These are phyloP conservation scores for Drosophila leonis DNA, from an alignment of 2,888 invertebrate species.

Conservation along the genomic window DNA sequence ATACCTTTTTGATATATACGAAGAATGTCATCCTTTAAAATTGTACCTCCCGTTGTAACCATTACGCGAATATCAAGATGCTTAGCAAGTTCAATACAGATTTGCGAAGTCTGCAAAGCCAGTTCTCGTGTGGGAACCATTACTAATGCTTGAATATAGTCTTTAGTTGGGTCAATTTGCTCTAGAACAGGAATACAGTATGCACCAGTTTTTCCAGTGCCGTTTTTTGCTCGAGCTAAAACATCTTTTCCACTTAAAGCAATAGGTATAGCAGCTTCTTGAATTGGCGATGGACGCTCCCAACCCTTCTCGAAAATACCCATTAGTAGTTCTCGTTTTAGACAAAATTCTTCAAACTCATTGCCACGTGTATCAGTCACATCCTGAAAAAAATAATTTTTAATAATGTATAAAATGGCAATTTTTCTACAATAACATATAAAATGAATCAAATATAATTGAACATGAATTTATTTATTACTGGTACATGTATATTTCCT, in stretches of 20 bases:
- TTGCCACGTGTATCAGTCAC: conserved; percentile 99
- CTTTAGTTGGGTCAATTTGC: conserved; percentile 95
- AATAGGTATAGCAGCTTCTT: conserved; percentile 99
- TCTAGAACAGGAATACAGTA: conserved; percentile 99
- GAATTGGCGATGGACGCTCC: conserved; percentile 99
- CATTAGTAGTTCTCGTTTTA: conserved; percentile 98
- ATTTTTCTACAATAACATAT: not conserved
- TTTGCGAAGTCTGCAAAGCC: conserved; percentile 99
- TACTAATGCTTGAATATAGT: conserved; percentile 98
- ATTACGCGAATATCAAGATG: conserved; percentile 98
- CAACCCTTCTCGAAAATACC: conserved; percentile 99
- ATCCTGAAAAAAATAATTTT: conserved; percentile 88
- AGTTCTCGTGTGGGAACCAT: conserved; percentile 99
- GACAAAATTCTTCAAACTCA: conserved; percentile 99
- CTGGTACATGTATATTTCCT: too few species aligned
- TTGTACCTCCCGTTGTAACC: conserved; percentile 99
- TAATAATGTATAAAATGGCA: not conserved
- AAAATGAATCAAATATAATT: not conserved
- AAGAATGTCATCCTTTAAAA: conserved; percentile 99
- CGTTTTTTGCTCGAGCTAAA: conserved; percentile 99
- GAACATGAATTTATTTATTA: too few species aligned
- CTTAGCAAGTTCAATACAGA: conserved; percentile 99
- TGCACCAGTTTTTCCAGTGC: conserved; percentile 99
- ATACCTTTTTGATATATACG: conserved; percentile 98
- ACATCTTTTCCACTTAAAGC: conserved; percentile 99